These are phyloP conservation scores for Diprion similis DNA, from an alignment of 1,140 invertebrate species.

Conservation along the genomic window DNA sequence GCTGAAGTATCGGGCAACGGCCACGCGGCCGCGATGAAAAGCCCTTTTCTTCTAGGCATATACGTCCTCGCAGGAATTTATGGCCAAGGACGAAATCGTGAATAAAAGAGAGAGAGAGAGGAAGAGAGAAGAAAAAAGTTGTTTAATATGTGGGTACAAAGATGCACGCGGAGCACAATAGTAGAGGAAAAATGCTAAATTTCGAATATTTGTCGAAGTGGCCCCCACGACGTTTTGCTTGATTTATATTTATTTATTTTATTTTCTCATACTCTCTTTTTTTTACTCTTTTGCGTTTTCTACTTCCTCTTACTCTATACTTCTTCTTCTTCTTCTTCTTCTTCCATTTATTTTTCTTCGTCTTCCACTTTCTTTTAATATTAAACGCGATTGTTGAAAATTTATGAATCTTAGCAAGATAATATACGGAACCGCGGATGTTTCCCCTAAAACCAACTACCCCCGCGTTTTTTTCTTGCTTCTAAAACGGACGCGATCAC, in stretches of 20 bases:
- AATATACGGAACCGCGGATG: neutral
- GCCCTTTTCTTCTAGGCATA: neutral
- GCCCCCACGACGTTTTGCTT: neutral
- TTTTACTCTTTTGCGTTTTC: no score
- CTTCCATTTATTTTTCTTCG: neutral
- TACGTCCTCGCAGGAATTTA: neutral
- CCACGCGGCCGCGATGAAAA: neutral
- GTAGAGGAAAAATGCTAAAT: neutral
- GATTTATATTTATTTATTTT: no score
- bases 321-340: neutral
- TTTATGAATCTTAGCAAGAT: slow-evolving; percentile 1
- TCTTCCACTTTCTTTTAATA: neutral
- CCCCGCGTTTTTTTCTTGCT: no score
- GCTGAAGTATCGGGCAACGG: neutral
- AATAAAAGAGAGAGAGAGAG: neutral
- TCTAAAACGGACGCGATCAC: no score
- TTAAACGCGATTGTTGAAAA: slow-evolving; percentile 3
- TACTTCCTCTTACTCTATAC: no score
- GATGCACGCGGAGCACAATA: neutral
- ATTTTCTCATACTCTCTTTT: no score
- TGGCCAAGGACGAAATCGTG: neutral
- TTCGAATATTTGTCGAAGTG: neutral
- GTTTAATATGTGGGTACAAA: neutral
- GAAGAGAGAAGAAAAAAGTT: no score
- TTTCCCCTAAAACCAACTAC: neutral